Base-by-base conservation (phyloP, 2,888 invertebrate species). In the Caenorhabditis sp. region DNA sequence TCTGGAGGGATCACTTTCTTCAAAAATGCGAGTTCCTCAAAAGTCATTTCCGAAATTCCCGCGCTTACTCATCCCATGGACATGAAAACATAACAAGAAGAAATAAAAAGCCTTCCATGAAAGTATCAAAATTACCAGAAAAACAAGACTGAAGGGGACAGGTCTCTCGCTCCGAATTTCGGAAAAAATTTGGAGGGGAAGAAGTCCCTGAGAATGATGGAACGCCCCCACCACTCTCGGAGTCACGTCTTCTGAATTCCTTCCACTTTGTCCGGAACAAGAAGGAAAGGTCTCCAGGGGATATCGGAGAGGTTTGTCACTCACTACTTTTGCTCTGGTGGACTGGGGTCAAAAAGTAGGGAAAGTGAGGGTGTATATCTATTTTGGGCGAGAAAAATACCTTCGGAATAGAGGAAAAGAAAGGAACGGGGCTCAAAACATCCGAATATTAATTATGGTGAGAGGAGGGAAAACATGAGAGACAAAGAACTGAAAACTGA, bases 191-290 rank as follows among this genome's bases (percentile, higher is more conserved):
- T 19, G 44, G 44, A 61, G 41, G 2, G 24, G 41, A 38, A 38
- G 22, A 16, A 41, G 61, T 61, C 61, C 72, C 59, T 72, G 72
- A 72, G 72, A 72, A 72, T 72, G 72, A 72, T 59, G 59, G 72
- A 59, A 59, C 41, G 24, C 24, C 41, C 16, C 58, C 16, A n/a
- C n/a, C n/a, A n/a, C 28, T n/a, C 28, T 59, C 19, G 22, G 12
- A 35, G 28, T 2, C 7, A 22, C 10, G 61, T 61, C 38, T 61
- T 61, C 61, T 41, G 58, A 59, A 58, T 28, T 35, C 19, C 31
- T 19, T 41, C 24, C 6, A 54, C 49, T 47, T 58, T n/a, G n/a
- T 35, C 35, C 10, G 41, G 61, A 35, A 59, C 35, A 35, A 56
- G 56, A 28, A n/a, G 26, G 56, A 59, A 47, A 10, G 10, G 54